A percentile compares a stretch with the other conserved stretches of the same genome.
Evolutionary conservation across 2,888 invertebrate species (phyloP).

Genomic region (Drosophila atripex): DNA sequence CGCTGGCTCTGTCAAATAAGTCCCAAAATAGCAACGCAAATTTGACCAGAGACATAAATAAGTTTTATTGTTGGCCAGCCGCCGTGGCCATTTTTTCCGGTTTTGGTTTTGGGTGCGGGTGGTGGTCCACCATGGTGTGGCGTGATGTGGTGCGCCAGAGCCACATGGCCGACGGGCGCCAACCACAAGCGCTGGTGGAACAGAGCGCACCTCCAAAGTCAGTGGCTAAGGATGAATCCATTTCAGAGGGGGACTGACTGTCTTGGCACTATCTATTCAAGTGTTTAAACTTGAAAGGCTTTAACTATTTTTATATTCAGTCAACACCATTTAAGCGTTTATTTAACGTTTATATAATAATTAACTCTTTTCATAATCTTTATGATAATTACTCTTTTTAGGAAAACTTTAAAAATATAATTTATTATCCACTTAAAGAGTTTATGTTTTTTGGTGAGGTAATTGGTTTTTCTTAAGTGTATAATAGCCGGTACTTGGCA

Average conservation of each 20-base stretch:
- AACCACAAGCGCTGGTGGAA: constrained; percentile 7
- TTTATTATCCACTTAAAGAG: background rate
- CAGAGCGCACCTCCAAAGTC: constrained; percentile 22
- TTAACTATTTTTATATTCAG: background rate
- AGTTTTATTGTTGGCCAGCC: constrained; percentile 72
- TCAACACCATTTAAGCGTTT: background rate
- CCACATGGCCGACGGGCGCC: constrained; percentile 60
- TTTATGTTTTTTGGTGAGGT: background rate
- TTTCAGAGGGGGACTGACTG: background rate
- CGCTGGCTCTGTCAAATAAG: constrained; percentile 76
- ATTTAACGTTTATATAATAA: background rate
- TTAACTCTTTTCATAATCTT: background rate
- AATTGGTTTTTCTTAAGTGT: background rate
- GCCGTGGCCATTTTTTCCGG: constrained; percentile 17
- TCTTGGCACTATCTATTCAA: background rate
- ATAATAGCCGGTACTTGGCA: background rate
- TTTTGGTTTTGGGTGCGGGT: constrained; percentile 24
- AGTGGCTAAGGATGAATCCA: background rate
- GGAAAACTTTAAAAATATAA: background rate
- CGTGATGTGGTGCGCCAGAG: constrained; percentile 37
- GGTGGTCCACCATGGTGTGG: constrained; percentile 11
- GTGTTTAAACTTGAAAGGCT: background rate
- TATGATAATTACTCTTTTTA: background rate
- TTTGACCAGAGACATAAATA: constrained; percentile 78
- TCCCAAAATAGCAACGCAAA: constrained; percentile 76